Evolutionary conservation across 2,113 vertebrate species (phyloP).

Genomic region (Entelurus aequoreus): DNA sequence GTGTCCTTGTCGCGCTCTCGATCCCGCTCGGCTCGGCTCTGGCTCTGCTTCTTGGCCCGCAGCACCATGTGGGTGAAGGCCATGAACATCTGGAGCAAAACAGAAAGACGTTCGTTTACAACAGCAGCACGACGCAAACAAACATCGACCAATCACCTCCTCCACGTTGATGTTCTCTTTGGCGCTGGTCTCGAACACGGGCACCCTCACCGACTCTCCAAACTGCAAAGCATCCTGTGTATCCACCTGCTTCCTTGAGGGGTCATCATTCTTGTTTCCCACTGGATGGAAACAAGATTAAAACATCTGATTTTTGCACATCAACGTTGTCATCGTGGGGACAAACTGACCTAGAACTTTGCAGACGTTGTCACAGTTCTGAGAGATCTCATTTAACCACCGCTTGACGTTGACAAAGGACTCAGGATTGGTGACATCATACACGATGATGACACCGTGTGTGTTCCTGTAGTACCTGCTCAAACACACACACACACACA

Average conservation of each 20-base stretch:
- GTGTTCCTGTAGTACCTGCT: slow-evolving; percentile 83
- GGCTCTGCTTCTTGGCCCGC: slow-evolving; percentile 75
- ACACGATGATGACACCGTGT: slow-evolving; percentile 81
- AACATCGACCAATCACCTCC: slow-evolving; percentile 58
- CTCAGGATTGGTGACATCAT: slow-evolving; percentile 81
- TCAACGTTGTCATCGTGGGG: not conserved
- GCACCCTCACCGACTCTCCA: slow-evolving; percentile 75
- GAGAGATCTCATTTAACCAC: slow-evolving; percentile 80
- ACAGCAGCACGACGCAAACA: not conserved
- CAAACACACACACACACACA: not conserved
- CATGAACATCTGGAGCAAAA: slow-evolving; percentile 77
- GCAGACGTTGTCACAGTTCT: slow-evolving; percentile 82
- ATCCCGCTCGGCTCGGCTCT: slow-evolving; percentile 66
- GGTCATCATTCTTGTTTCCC: slow-evolving; percentile 82
- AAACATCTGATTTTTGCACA: not conserved
- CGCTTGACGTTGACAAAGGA: slow-evolving; percentile 81
- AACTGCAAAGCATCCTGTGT: slow-evolving; percentile 73
- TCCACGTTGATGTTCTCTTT: slow-evolving; percentile 83
- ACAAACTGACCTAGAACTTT: slow-evolving; percentile 75
- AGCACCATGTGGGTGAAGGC: slow-evolving; percentile 79
- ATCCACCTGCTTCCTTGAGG: slow-evolving; percentile 71
- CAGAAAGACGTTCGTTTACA: not conserved
- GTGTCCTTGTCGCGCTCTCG: slow-evolving; percentile 74
- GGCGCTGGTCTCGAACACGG: slow-evolving; percentile 79
- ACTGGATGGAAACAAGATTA: slow-evolving; percentile 50